A percentile compares a stretch with the other conserved stretches of the same genome.
These are phyloP conservation scores for Pollenia labialis DNA, from an alignment of 2,888 invertebrate genomes.

Conservation along the genomic window DNA sequence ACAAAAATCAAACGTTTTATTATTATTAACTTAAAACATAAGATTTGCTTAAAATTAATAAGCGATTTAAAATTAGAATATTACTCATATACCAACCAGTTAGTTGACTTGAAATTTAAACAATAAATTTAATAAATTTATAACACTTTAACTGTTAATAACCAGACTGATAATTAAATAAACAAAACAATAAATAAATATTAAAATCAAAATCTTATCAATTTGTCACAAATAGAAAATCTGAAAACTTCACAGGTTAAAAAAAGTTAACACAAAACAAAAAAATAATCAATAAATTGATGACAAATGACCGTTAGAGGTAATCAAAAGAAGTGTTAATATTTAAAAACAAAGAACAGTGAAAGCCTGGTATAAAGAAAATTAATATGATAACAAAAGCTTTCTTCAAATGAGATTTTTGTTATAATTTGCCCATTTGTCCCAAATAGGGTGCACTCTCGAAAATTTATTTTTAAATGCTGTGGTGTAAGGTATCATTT, in stretches of 20 bases:
- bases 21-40: slow-evolving; percentile 1
- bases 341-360: too few relatives aligned
- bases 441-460: too few relatives aligned
- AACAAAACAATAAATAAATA: background rate
- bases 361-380: too few relatives aligned
- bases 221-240: too few relatives aligned
- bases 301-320: too few relatives aligned
- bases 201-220: slow-evolving; percentile 9
- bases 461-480: too few relatives aligned
- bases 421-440: too few relatives aligned
- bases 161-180: background rate
- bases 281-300: background rate
- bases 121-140: slow-evolving; percentile 12
- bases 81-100: slow-evolving; percentile 26
- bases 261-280: background rate
- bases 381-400: too few relatives aligned
- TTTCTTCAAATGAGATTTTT: too few relatives aligned
- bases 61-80: slow-evolving; percentile 32
- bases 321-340: too few relatives aligned
- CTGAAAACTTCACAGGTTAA: too few relatives aligned
- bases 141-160: background rate
- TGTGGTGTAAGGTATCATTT: too few relatives aligned
- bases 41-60: slow-evolving; percentile 10
- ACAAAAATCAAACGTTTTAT: background rate
- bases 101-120: background rate